Conservation (phyloP, 2,113 vertebrate species). For the Toxotes jaculatrix region DNA sequence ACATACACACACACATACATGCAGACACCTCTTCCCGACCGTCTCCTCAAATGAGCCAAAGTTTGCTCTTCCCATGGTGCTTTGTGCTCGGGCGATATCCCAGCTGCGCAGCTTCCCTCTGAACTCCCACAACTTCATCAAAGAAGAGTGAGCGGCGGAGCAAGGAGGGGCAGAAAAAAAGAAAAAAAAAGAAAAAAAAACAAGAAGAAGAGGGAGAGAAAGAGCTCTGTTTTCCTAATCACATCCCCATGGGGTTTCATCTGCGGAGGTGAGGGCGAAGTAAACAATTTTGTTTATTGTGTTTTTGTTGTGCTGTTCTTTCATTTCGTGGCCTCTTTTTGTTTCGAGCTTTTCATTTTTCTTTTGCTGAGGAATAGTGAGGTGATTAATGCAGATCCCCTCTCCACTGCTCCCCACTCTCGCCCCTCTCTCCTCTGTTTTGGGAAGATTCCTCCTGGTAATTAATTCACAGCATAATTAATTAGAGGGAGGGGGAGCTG, state of each 20-base stretch:
- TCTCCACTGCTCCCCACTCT: conserved; percentile 41
- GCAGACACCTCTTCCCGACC: not conserved
- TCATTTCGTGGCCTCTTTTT: conserved; percentile 72
- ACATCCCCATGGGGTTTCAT: conserved; percentile 69
- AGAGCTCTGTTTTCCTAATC: conserved; percentile 69
- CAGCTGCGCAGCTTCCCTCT: conserved; percentile 65
- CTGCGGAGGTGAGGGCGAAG: conserved; percentile 77
- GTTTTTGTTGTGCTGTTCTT: conserved; percentile 70
- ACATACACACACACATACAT: conserved; percentile 8
- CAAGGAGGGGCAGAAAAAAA: conserved; percentile 61
- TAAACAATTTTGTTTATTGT: conserved; percentile 80
- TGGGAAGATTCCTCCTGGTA: conserved; percentile 69
- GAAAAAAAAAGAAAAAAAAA: conserved; percentile 3
- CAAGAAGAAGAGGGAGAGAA: conserved; percentile 29
- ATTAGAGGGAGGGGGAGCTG: conserved; percentile 56
- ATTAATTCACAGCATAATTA: conserved; percentile 81
- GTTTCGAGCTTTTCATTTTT: conserved; percentile 54
- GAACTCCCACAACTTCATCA: conserved; percentile 82
- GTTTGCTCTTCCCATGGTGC: conserved; percentile 81
- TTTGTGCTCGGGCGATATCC: conserved; percentile 73
- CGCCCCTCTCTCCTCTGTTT: conserved; percentile 64
- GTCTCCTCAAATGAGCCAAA: conserved; percentile 61
- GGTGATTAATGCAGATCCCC: conserved; percentile 77
- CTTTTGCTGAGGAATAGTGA: conserved; percentile 61
- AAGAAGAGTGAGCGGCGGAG: conserved; percentile 72